Conservation (phyloP, 2,113 vertebrate genomes). For the Zingel zingel region DNA sequence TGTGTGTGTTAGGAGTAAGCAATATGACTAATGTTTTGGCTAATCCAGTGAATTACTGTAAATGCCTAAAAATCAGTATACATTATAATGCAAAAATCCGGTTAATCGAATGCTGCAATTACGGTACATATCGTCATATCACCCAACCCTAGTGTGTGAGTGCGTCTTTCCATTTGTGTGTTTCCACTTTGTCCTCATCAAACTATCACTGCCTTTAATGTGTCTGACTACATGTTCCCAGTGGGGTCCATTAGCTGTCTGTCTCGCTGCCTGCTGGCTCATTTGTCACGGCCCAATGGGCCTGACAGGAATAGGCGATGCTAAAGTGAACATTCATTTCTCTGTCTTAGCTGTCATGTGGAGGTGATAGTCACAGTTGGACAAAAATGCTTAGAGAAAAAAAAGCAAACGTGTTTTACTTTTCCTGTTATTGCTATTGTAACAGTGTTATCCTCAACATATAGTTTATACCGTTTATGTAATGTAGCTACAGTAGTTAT, state of each 20-base stretch:
- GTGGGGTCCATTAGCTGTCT: conserved; percentile 78
- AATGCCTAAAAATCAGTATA: neutral
- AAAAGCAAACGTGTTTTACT: neutral
- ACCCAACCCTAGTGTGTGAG: neutral
- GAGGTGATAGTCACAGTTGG: conserved; percentile 12
- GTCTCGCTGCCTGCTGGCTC: conserved; percentile 71
- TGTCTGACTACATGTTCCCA: conserved; percentile 68
- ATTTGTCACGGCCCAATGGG: conserved; percentile 71
- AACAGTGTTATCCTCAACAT: neutral
- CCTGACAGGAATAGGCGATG: conserved; percentile 38
- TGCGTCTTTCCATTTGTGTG: conserved; percentile 23
- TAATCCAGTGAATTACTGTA: neutral
- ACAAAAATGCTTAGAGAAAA: neutral
- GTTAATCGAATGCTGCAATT: neutral
- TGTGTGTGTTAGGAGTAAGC: neutral
- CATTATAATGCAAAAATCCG: neutral
- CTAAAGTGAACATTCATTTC: conserved; percentile 27
- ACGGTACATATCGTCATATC: neutral
- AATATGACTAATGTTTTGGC: neutral
- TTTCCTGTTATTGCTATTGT: rapidly evolving
- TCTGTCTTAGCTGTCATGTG: conserved; percentile 16
- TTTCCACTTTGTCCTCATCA: conserved; percentile 63
- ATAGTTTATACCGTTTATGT: neutral
- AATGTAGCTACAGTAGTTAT: neutral
- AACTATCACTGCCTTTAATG: conserved; percentile 54